A percentile compares a stretch with the other conserved stretches of the same genome.
Conservation (phyloP, 2,113 vertebrate genomes). For the Columba livia region DNA sequence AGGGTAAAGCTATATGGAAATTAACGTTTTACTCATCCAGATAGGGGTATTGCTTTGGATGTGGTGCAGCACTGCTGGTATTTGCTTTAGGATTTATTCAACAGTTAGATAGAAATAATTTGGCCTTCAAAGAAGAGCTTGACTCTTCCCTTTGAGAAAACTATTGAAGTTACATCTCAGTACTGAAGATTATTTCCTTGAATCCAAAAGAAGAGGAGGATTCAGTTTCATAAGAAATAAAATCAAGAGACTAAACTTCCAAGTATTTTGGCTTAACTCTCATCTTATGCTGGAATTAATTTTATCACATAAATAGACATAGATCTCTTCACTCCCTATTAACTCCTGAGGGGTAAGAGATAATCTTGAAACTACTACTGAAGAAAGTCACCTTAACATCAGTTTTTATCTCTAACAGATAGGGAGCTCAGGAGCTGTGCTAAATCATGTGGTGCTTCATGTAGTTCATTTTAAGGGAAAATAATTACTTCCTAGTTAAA, state of each 20-base stretch:
- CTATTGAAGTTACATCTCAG: not conserved
- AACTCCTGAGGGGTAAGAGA: slow-evolving; percentile 17
- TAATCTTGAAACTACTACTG: not conserved
- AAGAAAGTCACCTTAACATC: not conserved
- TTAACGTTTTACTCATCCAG: slow-evolving; percentile 13
- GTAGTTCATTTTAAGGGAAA: not conserved
- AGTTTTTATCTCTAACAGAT: not conserved
- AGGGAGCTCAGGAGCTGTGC: not conserved
- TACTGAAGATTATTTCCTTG: not conserved
- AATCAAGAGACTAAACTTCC: slow-evolving; percentile 14
- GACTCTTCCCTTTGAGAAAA: slow-evolving; percentile 30
- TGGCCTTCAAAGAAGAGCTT: not conserved
- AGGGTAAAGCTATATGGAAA: not conserved
- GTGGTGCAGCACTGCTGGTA: not conserved
- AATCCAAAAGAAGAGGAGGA: not conserved
- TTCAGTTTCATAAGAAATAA: slow-evolving; percentile 5
- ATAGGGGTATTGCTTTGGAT: not conserved
- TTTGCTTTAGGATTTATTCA: slow-evolving; percentile 49
- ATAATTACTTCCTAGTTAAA: not conserved
- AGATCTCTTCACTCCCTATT: not conserved
- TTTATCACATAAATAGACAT: not conserved
- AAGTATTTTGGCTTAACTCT: not conserved
- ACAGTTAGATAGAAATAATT: not conserved
- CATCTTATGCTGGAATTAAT: slow-evolving; percentile 21
- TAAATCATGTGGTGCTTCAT: not conserved